Conservation (phyloP, 2,888 invertebrate species). For the Zele albiditarsus region DNA sequence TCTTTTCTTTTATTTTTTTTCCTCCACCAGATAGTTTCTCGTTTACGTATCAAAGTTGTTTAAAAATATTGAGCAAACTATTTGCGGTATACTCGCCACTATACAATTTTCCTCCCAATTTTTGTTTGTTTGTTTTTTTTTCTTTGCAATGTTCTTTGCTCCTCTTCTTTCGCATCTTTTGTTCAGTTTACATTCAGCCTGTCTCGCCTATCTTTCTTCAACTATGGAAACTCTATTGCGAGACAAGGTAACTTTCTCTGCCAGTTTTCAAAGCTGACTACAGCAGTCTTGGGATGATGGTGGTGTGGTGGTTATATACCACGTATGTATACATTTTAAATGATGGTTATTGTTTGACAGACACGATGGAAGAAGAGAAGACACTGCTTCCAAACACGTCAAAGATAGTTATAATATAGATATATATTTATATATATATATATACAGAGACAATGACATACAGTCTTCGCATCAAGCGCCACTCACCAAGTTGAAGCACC, state of each 20-base stretch:
- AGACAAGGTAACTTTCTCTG: constrained; percentile 26
- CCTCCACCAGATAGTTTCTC: neutral
- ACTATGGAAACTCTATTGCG: neutral
- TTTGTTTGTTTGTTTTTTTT: neutral
- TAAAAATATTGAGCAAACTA: constrained; percentile 34
- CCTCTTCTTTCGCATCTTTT: neutral
- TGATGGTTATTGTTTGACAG: constrained; percentile 30
- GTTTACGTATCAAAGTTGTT: constrained; percentile 10
- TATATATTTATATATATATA: too few relatives aligned
- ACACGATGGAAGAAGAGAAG: constrained; percentile 36
- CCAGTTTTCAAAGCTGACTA: constrained; percentile 16
- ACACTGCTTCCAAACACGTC: neutral
- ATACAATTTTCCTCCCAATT: neutral
- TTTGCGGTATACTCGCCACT: constrained; percentile 1
- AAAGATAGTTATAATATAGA: neutral
- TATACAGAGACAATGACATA: neutral
- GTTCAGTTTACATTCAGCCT: neutral
- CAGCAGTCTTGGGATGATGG: constrained; percentile 38
- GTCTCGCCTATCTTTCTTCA: neutral
- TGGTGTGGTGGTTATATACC: constrained; percentile 33
- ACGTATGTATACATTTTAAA: constrained; percentile 35
- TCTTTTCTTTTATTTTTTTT: neutral
- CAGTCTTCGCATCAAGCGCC: neutral
- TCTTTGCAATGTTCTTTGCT: neutral
- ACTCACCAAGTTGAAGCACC: constrained; percentile 49